A percentile compares a stretch with the other conserved stretches of the same genome.
These are phyloP conservation scores for Megaceryle maxima DNA, from an alignment of 2,113 vertebrate species.

Conservation along the genomic window DNA sequence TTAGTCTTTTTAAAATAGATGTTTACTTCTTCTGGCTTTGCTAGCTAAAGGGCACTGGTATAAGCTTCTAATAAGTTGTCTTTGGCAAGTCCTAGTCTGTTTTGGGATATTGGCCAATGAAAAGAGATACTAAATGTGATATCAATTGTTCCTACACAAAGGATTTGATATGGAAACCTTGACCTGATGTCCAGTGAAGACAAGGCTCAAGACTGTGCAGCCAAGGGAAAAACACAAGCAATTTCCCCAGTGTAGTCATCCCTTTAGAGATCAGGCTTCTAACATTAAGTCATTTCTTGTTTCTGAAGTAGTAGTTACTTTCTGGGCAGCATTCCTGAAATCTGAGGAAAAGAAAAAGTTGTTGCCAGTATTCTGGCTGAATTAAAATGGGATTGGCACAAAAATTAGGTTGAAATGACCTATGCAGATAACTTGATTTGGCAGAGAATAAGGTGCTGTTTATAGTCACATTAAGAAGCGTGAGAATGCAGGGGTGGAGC, in stretches of 20 bases:
- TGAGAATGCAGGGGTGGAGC: conserved; percentile 53
- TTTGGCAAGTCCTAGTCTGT: neutral
- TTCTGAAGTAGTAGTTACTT: conserved; percentile 13
- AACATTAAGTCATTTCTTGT: neutral
- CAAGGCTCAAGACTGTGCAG: neutral
- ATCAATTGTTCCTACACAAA: neutral
- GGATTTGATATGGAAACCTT: neutral
- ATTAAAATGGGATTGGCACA: neutral
- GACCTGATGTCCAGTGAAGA: neutral
- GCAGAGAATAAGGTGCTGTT: conserved; percentile 1
- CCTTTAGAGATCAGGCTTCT: neutral
- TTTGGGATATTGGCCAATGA: neutral
- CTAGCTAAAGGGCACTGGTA: neutral
- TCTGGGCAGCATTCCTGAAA: neutral
- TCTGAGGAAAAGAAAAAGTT: neutral
- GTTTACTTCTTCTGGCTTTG: neutral
- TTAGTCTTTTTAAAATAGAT: neutral
- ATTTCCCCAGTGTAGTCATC: neutral
- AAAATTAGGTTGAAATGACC: neutral
- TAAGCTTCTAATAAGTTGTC: neutral
- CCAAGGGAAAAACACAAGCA: neutral
- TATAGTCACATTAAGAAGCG: neutral
- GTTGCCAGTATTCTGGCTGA: neutral
- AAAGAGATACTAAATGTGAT: neutral
- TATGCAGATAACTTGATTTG: conserved; percentile 21